Evolutionary conservation across 2,797 vertebrate species (phyloP).

Genomic region (Spea hammondii): DNA sequence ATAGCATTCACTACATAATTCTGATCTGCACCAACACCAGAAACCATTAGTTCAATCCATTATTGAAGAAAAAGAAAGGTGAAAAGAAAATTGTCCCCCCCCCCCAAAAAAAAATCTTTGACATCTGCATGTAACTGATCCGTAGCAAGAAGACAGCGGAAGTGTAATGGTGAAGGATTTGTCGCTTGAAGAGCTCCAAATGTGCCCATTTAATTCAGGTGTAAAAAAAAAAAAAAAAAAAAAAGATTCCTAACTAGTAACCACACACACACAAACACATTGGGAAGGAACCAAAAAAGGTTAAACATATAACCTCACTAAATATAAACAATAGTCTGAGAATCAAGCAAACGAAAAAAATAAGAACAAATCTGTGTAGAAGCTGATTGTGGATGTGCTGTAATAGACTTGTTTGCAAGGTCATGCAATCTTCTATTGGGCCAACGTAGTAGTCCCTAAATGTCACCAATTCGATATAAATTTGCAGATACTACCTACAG

Average conservation of each 20-base stretch:
- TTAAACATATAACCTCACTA: background rate
- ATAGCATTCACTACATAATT: constrained; percentile 75
- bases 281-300: background rate
- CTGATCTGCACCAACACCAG: constrained; percentile 65
- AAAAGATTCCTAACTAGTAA: background rate
- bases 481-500: background rate
- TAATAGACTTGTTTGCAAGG: constrained; percentile 1
- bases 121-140: constrained; percentile 65
- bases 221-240: background rate
- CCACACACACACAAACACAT: background rate
- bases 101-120: constrained; percentile 61
- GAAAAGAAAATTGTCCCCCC: constrained; percentile 39
- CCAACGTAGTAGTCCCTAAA: background rate
- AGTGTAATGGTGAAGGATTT: background rate
- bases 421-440: constrained; percentile 1
- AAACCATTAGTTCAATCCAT: constrained; percentile 67
- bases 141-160: background rate
- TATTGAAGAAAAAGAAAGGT: constrained; percentile 59
- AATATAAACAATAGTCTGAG: background rate
- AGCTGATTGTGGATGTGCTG: background rate
- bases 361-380: background rate
- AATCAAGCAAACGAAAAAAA: background rate
- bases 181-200: background rate
- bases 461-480: too few relatives aligned
- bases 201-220: background rate